Percentiles rank a stretch among this genome's conserved stretches.
Evolutionary conservation across 1,140 invertebrate species (phyloP).

Genomic region (Zophobas atratus): DNA sequence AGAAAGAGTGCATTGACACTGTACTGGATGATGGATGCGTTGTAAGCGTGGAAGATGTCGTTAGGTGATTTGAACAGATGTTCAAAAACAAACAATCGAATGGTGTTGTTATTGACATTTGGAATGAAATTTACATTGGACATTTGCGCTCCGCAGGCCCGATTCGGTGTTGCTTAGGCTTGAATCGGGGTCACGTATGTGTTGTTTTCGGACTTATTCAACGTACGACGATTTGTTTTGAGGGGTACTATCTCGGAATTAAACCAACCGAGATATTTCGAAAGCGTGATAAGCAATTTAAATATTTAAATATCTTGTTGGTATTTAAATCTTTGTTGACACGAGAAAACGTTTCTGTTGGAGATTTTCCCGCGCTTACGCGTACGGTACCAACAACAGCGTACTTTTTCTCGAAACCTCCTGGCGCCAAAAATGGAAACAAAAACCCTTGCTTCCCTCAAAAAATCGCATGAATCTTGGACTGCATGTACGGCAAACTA

Average conservation of each 20-base stretch:
- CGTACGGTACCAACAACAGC: neutral
- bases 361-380: conserved; percentile 25
- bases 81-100: too few species aligned
- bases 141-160: too few species aligned
- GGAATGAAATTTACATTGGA: too few species aligned
- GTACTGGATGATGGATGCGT: neutral
- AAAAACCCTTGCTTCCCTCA: neutral
- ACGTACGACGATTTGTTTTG: conserved; percentile 2
- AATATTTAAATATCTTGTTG: conserved; percentile 41
- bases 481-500: conserved; percentile 35
- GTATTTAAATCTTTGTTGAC: conserved; percentile 37
- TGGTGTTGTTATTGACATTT: too few species aligned
- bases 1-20: neutral
- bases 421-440: neutral
- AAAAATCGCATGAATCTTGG: conserved; percentile 2
- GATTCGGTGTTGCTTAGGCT: too few species aligned
- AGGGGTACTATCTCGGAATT: neutral
- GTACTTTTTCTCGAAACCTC: neutral
- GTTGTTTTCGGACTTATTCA: too few species aligned
- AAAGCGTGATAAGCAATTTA: conserved; percentile 23
- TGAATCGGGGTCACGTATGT: too few species aligned
- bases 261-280: neutral
- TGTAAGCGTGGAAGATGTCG: too few species aligned
- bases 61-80: too few species aligned
- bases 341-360: conserved; percentile 1